Evolutionary conservation across 92 coral and sea anemone genomes (phyloP).

Genomic region (Micromussa lordhowensis): DNA sequence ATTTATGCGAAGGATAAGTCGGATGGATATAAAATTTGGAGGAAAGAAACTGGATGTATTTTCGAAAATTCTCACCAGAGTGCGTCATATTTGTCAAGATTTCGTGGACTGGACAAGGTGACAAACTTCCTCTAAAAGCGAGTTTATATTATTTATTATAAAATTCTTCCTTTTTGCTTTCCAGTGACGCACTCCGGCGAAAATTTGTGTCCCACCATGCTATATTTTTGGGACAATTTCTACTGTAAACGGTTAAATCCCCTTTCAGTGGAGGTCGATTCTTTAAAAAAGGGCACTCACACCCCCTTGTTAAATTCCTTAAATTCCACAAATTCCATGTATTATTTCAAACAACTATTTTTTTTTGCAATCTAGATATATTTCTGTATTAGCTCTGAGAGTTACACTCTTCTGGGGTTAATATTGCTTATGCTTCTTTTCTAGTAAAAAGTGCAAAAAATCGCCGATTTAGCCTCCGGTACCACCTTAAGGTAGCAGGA

Average conservation of each 20-base stretch:
- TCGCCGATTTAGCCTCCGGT: no score
- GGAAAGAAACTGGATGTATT: neutral
- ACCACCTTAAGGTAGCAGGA: neutral
- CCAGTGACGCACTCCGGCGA: conserved; percentile 4
- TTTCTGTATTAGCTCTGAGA: conserved; percentile 17
- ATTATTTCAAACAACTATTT: neutral
- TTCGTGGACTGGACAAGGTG: neutral
- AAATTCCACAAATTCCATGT: neutral
- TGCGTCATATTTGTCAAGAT: neutral
- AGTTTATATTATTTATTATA: neutral
- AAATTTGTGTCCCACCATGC: neutral
- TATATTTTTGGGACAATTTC: neutral
- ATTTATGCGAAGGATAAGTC: neutral
- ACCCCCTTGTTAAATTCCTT: neutral
- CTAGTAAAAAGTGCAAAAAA: no score
- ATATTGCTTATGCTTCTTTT: no score
- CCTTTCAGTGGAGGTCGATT: neutral
- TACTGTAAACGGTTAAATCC: conserved; percentile 7
- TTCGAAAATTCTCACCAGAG: neutral
- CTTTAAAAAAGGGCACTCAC: neutral
- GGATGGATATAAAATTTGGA: conserved; percentile 2
- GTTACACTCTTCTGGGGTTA: neutral
- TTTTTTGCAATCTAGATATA: conserved; percentile 8
- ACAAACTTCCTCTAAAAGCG: neutral
- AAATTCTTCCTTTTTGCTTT: conserved; percentile 5